phyloP scores from a whole-genome alignment of 2,888 invertebrate species.

The Brenthis ino region DNA sequence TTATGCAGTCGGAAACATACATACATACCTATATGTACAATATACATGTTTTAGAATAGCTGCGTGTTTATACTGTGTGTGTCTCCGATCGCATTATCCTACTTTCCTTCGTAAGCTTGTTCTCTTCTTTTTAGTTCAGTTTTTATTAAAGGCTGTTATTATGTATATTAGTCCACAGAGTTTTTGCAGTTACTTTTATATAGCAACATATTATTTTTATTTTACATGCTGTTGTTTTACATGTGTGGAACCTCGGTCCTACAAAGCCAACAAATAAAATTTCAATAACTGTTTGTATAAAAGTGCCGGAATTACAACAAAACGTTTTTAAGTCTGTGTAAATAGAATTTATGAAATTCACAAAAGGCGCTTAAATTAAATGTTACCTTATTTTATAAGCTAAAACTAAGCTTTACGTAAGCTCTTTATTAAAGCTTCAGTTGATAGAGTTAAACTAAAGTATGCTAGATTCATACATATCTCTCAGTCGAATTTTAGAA shows the following conservation, averaged over 20 bases:
- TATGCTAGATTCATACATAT: too few species aligned
- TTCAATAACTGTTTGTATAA: constrained; percentile 16
- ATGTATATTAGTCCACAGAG: not conserved
- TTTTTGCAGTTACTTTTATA: constrained; percentile 2
- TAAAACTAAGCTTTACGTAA: not conserved
- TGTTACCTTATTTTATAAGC: not conserved
- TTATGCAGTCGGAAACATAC: too few species aligned
- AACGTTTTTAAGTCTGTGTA: constrained; percentile 11
- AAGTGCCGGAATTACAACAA: constrained; percentile 2
- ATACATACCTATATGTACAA: too few species aligned
- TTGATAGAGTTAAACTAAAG: not conserved
- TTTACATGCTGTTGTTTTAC: not conserved
- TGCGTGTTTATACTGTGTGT: too few species aligned
- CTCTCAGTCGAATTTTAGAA: not conserved
- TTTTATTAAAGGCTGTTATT: too few species aligned
- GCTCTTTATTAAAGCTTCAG: not conserved
- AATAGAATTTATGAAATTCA: constrained; percentile 4
- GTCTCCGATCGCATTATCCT: too few species aligned
- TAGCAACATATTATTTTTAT: constrained; percentile 8
- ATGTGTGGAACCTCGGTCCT: not conserved
- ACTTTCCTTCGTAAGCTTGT: too few species aligned
- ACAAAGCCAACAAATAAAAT: constrained; percentile 12
- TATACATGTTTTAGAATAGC: too few species aligned
- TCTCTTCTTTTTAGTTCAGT: too few species aligned
- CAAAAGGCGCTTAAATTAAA: not conserved